Evolutionary conservation across 2,888 invertebrate genomes (phyloP).

Genomic region (Ctenicera cuprea): DNA sequence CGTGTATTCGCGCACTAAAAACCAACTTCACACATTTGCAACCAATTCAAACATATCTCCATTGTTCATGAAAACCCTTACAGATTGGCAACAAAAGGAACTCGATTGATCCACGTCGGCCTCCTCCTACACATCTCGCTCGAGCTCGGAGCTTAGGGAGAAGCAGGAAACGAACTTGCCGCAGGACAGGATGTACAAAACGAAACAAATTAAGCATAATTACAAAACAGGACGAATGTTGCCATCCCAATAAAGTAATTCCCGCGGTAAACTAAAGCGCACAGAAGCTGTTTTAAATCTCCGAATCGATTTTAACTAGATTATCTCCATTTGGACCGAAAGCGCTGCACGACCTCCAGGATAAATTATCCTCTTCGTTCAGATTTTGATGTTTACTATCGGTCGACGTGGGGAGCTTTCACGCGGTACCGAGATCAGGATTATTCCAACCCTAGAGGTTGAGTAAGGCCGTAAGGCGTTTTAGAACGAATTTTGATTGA

Average conservation of each 20-base stretch:
- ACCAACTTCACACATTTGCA: slow-evolving; percentile 20
- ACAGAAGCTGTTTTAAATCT: slow-evolving; percentile 38
- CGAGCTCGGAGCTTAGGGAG: background rate
- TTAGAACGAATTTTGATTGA: slow-evolving; percentile 46
- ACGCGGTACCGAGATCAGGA: slow-evolving; percentile 14
- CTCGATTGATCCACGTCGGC: background rate
- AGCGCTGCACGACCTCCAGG: slow-evolving; percentile 1
- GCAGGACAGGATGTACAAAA: slow-evolving; percentile 10
- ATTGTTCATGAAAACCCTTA: background rate
- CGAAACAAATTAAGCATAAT: slow-evolving; percentile 43
- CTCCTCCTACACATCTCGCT: background rate
- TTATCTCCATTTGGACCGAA: slow-evolving; percentile 19
- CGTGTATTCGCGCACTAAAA: slow-evolving; percentile 2
- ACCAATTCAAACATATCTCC: slow-evolving; percentile 7
- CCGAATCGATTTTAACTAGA: slow-evolving; percentile 38
- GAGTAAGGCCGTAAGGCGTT: slow-evolving; percentile 32
- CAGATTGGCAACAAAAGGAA: background rate
- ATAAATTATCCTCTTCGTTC: slow-evolving; percentile 13
- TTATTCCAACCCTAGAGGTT: slow-evolving; percentile 34
- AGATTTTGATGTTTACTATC: slow-evolving; percentile 11
- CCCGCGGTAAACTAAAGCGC: slow-evolving; percentile 36
- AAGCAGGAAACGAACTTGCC: too few relatives aligned
- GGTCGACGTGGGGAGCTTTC: slow-evolving; percentile 12
- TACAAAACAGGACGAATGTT: slow-evolving; percentile 41
- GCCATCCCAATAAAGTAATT: slow-evolving; percentile 48